phyloP scores from a whole-genome alignment of 2,113 vertebrate species.

The Solenodon paradoxus region DNA sequence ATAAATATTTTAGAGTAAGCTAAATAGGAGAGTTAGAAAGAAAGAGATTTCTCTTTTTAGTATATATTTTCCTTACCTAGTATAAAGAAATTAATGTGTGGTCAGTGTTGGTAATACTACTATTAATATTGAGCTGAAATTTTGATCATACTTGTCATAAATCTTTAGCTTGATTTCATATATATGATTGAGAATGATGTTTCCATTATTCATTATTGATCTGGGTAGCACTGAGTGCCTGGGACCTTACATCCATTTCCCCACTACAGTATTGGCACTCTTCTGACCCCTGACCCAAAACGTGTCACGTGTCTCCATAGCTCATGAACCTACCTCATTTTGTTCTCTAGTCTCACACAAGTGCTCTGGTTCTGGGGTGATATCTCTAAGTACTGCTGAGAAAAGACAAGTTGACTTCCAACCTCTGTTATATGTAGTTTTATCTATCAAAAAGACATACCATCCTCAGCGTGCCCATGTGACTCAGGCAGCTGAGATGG shows the following conservation, averaged over 20 bases:
- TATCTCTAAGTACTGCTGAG: slow-evolving; percentile 67
- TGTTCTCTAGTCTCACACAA: slow-evolving; percentile 70
- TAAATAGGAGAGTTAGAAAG: not conserved
- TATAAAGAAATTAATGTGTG: not conserved
- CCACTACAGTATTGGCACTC: slow-evolving; percentile 64
- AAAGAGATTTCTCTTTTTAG: not conserved
- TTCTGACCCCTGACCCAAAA: slow-evolving; percentile 75
- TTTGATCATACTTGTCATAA: not conserved
- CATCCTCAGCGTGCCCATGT: too few relatives aligned
- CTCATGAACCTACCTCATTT: slow-evolving; percentile 73
- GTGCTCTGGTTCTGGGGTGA: slow-evolving; percentile 76
- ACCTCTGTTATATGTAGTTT: slow-evolving; percentile 71
- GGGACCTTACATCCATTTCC: not conserved
- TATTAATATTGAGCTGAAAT: not conserved
- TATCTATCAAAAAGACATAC: slow-evolving; percentile 72
- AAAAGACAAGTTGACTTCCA: slow-evolving; percentile 74
- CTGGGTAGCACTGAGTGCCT: not conserved
- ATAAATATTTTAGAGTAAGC: slow-evolving; percentile 21
- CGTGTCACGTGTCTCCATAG: slow-evolving; percentile 74
- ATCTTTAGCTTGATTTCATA: not conserved
- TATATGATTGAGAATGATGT: not conserved
- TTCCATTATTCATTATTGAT: not conserved
- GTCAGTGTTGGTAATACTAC: not conserved
- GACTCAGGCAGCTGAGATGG: too few relatives aligned
- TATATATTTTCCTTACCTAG: not conserved